Evolutionary conservation across 2,113 vertebrate genomes (phyloP).

Genomic region (Chrysemys picta): DNA sequence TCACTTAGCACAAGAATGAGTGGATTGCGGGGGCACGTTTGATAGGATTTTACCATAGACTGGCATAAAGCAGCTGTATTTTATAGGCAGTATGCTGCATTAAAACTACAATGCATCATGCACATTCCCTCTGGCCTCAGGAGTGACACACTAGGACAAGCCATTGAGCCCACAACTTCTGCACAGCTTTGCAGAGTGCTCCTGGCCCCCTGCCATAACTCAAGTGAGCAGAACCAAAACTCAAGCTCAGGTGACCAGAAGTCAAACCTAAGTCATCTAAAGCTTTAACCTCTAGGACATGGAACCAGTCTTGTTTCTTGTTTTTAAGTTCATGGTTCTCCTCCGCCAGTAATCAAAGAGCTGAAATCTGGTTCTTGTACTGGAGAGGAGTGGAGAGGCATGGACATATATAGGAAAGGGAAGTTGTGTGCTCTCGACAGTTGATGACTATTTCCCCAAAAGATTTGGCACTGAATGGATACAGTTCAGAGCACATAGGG

Average conservation of each 20-base stretch:
- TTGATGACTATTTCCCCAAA: not conserved
- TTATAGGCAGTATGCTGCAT: not conserved
- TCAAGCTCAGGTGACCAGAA: not conserved
- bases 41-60: not conserved
- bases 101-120: not conserved
- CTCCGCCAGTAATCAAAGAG: not conserved
- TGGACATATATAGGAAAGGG: not conserved
- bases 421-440: slow-evolving; percentile 18
- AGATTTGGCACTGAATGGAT: not conserved
- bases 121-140: not conserved
- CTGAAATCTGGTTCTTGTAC: not conserved
- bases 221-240: not conserved
- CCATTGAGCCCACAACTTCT: not conserved
- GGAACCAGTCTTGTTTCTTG: not conserved
- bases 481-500: not conserved
- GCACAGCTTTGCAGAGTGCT: not conserved
- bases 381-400: not conserved
- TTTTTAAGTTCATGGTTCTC: not conserved
- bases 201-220: not conserved
- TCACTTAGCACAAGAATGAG: not conserved
- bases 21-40: not conserved
- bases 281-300: not conserved
- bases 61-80: not conserved
- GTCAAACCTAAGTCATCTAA: not conserved
- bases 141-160: fast-evolving